These are phyloP conservation scores for Drosophila peninsularis DNA, from an alignment of 2,888 invertebrate species.

Conservation along the genomic window DNA sequence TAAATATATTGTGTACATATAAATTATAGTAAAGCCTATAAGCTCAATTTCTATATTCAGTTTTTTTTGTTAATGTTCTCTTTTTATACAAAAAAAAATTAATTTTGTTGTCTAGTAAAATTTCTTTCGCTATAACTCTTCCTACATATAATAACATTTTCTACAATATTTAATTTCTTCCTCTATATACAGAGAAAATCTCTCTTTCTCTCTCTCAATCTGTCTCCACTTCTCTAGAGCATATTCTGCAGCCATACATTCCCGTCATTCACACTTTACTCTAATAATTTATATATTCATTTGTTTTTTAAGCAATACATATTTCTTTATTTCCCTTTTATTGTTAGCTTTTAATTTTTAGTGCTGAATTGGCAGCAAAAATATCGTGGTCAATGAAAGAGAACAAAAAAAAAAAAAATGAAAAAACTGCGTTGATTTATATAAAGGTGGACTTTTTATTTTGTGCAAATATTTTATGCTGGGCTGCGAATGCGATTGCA, in stretches of 20 bases:
- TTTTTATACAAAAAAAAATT: no score
- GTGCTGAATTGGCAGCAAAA: conserved; percentile 67
- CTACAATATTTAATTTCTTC: no score
- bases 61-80: no score
- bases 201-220: not conserved
- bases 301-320: conserved; percentile 10
- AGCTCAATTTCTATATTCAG: no score
- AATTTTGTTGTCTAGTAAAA: no score
- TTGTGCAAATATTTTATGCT: conserved; percentile 15
- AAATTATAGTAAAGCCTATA: no score
- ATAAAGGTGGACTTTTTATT: conserved; percentile 23
- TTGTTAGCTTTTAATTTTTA: conserved; percentile 38
- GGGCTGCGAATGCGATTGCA: conserved; percentile 1
- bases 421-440: conserved; percentile 37
- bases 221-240: not conserved
- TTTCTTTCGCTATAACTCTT: no score
- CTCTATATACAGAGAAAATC: no score
- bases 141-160: no score
- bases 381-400: conserved; percentile 19
- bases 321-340: conserved; percentile 10
- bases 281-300: not conserved
- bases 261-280: not conserved
- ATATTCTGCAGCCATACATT: not conserved
- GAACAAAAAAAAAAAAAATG: conserved; percentile 6
- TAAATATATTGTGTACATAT: no score